phyloP scores from a whole-genome alignment of 1,140 invertebrate species.

The Linepithema humile region DNA sequence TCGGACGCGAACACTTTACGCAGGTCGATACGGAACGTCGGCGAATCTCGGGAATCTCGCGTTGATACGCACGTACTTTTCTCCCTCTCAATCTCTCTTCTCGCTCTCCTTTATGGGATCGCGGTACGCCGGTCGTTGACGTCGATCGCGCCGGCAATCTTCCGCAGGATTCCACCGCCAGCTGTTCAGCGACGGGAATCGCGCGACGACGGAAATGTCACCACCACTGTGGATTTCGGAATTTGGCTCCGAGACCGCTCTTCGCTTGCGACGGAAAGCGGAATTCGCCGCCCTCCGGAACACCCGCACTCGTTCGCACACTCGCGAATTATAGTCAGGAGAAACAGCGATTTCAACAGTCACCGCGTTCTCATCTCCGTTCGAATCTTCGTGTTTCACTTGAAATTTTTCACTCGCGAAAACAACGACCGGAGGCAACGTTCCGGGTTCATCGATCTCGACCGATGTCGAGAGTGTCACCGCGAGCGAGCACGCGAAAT shows the following conservation, averaged over 20 bases:
- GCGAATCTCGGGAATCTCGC: neutral
- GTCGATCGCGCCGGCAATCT: conserved; percentile 27
- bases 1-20: neutral
- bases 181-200: neutral
- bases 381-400: neutral
- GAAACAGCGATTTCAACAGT: neutral
- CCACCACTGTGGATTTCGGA: neutral
- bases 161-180: conserved; percentile 11
- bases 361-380: neutral
- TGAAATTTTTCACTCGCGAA: neutral
- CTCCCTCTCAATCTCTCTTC: too few species aligned
- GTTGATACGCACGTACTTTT: neutral
- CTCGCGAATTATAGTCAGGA: neutral
- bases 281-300: too few species aligned
- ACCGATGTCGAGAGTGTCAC: too few species aligned
- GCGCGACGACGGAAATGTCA: conserved; percentile 1
- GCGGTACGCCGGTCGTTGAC: conserved; percentile 28
- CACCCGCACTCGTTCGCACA: neutral
- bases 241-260: neutral
- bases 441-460: neutral
- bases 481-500: neutral
- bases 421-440: neutral
- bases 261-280: neutral
- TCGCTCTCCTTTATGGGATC: neutral
- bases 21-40: neutral